Conservation (phyloP, 1,140 invertebrate species). For the Cotesia chilonis region DNA sequence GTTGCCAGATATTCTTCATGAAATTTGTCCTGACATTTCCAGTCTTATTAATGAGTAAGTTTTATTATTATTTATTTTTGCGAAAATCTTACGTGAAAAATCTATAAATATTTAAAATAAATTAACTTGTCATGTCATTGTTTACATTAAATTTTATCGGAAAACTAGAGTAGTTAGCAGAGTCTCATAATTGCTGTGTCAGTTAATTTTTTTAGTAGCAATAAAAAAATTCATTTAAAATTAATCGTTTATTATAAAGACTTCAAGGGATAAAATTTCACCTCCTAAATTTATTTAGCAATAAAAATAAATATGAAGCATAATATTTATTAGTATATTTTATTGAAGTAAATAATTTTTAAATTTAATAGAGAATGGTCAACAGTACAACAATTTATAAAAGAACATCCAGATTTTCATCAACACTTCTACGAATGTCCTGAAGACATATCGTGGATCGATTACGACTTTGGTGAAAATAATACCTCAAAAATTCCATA, state of each 20-base stretch:
- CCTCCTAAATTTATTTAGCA: too few relatives aligned
- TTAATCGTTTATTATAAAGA: too few relatives aligned
- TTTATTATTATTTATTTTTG: too few relatives aligned
- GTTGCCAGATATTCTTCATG: conserved; percentile 81
- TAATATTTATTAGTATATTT: neutral
- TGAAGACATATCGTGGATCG: conserved; percentile 82
- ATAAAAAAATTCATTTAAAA: too few relatives aligned
- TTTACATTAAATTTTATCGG: too few relatives aligned
- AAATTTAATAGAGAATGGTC: conserved; percentile 81
- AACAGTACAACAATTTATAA: conserved; percentile 82
- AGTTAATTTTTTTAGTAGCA: too few relatives aligned
- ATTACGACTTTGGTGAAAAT: conserved; percentile 75
- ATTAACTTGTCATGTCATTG: too few relatives aligned
- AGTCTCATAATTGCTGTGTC: too few relatives aligned
- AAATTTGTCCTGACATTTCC: conserved; percentile 83
- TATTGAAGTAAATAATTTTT: conserved; percentile 25
- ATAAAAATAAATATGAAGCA: too few relatives aligned
- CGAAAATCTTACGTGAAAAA: neutral
- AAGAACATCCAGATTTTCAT: conserved; percentile 87
- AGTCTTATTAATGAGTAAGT: conserved; percentile 77
- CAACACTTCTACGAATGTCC: conserved; percentile 89
- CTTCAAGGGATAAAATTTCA: too few relatives aligned
- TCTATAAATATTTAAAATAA: too few relatives aligned
- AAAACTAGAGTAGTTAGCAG: too few relatives aligned
- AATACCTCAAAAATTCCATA: conserved; percentile 85